Conservation (phyloP, 2,888 invertebrate genomes). For the Monoplex corrugatus region DNA sequence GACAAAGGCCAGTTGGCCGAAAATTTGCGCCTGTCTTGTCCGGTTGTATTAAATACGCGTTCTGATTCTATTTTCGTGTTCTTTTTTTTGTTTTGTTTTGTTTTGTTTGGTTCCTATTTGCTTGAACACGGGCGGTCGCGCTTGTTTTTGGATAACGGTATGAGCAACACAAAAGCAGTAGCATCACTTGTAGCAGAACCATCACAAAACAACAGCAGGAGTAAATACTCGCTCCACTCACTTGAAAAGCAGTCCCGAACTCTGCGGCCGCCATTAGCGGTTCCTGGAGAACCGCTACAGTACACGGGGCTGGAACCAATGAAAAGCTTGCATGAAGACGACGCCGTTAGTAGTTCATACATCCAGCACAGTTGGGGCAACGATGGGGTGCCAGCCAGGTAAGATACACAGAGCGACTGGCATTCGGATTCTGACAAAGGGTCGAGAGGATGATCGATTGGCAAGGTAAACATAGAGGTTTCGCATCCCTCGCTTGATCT, state of each 20-base stretch:
- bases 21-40: too few relatives aligned
- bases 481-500: not conserved
- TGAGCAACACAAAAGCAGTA: too few relatives aligned
- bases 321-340: not conserved
- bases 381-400: not conserved
- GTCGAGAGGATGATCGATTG: not conserved
- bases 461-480: not conserved
- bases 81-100: too few relatives aligned
- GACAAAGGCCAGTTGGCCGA: too few relatives aligned
- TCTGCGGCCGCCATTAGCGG: not conserved
- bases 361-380: not conserved
- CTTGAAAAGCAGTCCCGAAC: slow-evolving; percentile 12
- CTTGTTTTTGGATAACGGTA: too few relatives aligned
- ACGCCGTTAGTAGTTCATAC: not conserved
- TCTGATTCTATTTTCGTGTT: too few relatives aligned
- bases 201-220: too few relatives aligned
- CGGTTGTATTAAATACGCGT: too few relatives aligned
- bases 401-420: not conserved
- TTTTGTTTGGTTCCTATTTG: too few relatives aligned
- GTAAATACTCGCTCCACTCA: too few relatives aligned
- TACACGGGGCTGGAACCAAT: not conserved
- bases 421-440: not conserved
- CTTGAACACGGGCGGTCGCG: too few relatives aligned
- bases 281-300: not conserved
- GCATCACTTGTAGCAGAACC: too few relatives aligned